Conservation (phyloP, 2,888 invertebrate genomes). For the Dermolepida albohirtum region DNA sequence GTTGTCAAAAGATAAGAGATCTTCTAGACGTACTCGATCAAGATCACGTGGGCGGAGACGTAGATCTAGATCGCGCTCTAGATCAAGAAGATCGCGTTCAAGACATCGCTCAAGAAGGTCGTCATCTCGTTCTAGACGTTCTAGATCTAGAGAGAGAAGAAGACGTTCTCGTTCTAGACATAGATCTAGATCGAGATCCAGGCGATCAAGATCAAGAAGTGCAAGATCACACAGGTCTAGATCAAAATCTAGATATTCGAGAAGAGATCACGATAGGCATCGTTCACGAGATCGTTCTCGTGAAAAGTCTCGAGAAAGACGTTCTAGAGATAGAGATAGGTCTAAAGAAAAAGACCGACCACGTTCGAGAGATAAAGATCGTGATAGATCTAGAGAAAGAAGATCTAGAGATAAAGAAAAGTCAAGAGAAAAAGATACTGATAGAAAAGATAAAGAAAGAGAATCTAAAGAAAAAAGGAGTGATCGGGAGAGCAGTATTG, state of each 20-base stretch:
- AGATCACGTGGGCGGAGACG: conserved; percentile 63
- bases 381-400: conserved; percentile 62
- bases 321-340: conserved; percentile 51
- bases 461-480: conserved; percentile 60
- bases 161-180: conserved; percentile 67
- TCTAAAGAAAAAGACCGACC: conserved; percentile 51
- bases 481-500: conserved; percentile 59
- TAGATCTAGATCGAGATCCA: conserved; percentile 56
- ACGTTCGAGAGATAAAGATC: conserved; percentile 60
- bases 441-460: conserved; percentile 58
- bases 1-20: conserved; percentile 86
- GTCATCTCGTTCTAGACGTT: conserved; percentile 69
- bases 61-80: conserved; percentile 73
- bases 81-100: conserved; percentile 74
- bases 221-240: conserved; percentile 58
- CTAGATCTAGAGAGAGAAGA: conserved; percentile 67
- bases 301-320: conserved; percentile 55
- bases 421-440: conserved; percentile 58
- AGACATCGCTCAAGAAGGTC: conserved; percentile 70
- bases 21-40: conserved; percentile 63
- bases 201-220: conserved; percentile 54
- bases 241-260: conserved; percentile 47
- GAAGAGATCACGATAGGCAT: conserved; percentile 51
- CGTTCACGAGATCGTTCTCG: conserved; percentile 47
- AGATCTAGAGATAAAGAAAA: conserved; percentile 57